These are phyloP conservation scores for Hyperoplus immaculatus DNA, from an alignment of 2,797 vertebrate species.

Conservation along the genomic window DNA sequence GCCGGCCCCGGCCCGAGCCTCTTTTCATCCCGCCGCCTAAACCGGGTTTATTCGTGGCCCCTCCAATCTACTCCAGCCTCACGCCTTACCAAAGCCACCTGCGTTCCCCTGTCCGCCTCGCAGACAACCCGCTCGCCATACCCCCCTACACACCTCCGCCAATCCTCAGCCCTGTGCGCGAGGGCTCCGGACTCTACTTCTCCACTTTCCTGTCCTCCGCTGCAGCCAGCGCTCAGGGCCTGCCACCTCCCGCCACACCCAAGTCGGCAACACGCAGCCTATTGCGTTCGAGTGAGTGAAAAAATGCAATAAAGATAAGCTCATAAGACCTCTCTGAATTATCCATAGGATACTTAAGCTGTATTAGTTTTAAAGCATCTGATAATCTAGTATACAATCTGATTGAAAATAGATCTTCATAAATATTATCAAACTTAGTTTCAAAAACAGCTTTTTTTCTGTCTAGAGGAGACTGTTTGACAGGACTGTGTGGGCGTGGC, in stretches of 20 bases:
- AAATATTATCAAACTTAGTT: too few species aligned
- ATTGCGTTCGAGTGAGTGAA: conserved; percentile 93
- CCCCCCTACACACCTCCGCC: conserved; percentile 98
- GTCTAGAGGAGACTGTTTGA: too few species aligned
- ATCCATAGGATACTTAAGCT: neutral
- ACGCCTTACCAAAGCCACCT: conserved; percentile 98
- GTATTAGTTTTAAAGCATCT: neutral
- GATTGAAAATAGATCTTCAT: too few species aligned
- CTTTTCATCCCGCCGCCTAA: conserved; percentile 99
- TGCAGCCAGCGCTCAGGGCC: conserved; percentile 81
- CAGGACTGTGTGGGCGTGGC: too few species aligned
- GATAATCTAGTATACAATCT: too few species aligned
- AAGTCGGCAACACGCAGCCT: conserved; percentile 95
- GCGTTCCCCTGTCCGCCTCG: conserved; percentile 93
- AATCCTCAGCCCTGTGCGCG: conserved; percentile 97
- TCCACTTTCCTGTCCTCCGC: conserved; percentile 94
- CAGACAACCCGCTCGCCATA: conserved; percentile 92
- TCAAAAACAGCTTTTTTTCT: too few species aligned
- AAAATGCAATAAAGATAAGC: neutral
- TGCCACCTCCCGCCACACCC: conserved; percentile 92
- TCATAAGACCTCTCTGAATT: neutral
- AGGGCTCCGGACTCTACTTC: conserved; percentile 98
- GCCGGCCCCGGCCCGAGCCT: conserved; percentile 94
- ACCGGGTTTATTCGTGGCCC: conserved; percentile 91
- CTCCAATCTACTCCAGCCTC: conserved; percentile 93